Evolutionary conservation across 2,888 invertebrate genomes (phyloP), one percentile per base, ranked within the genome.

Genomic region (Pegoplata infirma): DNA sequence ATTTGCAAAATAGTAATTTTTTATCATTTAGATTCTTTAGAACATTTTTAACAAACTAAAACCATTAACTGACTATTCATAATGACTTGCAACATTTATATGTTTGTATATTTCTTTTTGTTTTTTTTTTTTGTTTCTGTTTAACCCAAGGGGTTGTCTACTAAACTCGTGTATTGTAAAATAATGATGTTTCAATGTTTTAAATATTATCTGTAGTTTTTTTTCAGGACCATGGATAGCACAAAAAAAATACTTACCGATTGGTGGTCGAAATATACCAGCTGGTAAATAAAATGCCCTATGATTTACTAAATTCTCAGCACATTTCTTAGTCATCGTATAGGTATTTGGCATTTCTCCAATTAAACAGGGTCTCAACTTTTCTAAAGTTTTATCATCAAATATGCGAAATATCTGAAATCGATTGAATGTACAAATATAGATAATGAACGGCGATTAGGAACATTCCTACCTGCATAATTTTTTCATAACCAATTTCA

Each of bases 341-440:
- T 90, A 90, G n/a, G 90, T 90, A 58, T 90, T 90, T 49, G 90
- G 90, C 87, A 90, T 87, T 46, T 87, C 86, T 36, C 89, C 89
- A 79, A 89, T 86, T 28, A 90, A 80, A 32, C 89, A 89, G 59
- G 88, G 89, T 21, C 87, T 85, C 67, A 90, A 80, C 82, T 89
- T 88, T 77, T 90, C 89, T 82, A 90, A 82, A 8, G 88, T 86
- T 49, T 85, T 84, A 72, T 88, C 89, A 66, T 90, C 88, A 36
- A 90, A 86, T 19, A 88, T 87, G 72, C 88, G 86, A 82, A 86
- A 88, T 67, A 90, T 85, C 90, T 90, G 72, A 69, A 69, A 69
- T 25, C 1, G 4, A 51, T 12, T n/a, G 12, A 32, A 32, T 32
- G 6, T 5, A 5, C 3, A 5, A 23, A 23, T 23, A 23, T 23